phyloP scores from a whole-genome alignment of 2,113 vertebrate species.

The Eudyptes chrysolophus region DNA sequence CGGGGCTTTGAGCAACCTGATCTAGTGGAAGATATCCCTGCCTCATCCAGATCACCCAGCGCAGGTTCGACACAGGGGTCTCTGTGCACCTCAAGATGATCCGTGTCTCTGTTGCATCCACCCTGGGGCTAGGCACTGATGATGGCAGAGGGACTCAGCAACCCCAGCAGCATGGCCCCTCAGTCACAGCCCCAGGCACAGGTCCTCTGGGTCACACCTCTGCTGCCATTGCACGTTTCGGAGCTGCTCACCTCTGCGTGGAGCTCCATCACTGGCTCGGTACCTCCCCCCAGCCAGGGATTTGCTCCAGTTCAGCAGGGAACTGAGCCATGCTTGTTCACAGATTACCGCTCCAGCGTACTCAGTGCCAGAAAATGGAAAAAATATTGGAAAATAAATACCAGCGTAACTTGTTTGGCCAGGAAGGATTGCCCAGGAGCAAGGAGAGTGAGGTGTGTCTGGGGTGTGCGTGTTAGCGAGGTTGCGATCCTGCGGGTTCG shows the following conservation, averaged over 20 bases:
- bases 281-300: background rate
- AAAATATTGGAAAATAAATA: background rate
- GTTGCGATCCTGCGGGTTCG: accelerated
- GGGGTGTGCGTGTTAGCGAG: background rate
- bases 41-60: background rate
- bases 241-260: background rate
- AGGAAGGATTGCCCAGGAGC: background rate
- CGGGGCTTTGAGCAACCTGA: accelerated
- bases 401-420: background rate
- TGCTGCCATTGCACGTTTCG: accelerated
- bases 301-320: background rate
- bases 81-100: background rate
- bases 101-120: background rate
- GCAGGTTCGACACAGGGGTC: accelerated
- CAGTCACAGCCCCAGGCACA: background rate
- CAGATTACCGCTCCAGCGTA: background rate
- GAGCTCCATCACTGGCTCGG: background rate
- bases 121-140: background rate
- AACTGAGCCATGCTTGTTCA: background rate
- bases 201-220: background rate
- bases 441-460: background rate
- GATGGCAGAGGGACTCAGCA: background rate
- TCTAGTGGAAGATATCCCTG: background rate
- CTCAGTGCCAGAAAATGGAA: background rate
- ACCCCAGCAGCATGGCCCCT: background rate